Conservation (phyloP, 2,888 invertebrate species). For the Epistrophe grossulariae region DNA sequence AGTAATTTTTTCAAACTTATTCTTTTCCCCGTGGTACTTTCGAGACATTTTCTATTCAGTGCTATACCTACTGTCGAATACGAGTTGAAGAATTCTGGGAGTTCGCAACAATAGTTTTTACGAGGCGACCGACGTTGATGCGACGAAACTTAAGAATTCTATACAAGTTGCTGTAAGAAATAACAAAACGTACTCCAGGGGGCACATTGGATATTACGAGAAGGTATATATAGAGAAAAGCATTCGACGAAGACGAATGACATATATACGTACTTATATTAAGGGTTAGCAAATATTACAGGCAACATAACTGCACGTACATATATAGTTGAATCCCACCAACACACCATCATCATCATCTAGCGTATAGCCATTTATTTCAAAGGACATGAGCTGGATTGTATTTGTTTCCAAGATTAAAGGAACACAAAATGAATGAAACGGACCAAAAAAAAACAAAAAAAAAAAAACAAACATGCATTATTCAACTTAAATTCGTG, state of each 20-base stretch:
- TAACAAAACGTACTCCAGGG: conserved; percentile 55
- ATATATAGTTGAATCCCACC: not conserved
- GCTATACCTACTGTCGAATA: not conserved
- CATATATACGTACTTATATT: conserved; percentile 20
- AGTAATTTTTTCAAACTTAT: conserved; percentile 7
- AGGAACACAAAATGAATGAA: conserved; percentile 13
- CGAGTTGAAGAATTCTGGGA: conserved; percentile 34
- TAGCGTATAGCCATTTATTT: conserved; percentile 17
- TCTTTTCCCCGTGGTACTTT: not conserved
- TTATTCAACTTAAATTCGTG: conserved; percentile 64
- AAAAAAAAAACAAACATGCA: conserved; percentile 17
- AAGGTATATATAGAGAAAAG: not conserved
- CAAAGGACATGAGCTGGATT: conserved; percentile 26
- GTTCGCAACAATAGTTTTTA: conserved; percentile 47
- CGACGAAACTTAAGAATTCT: conserved; percentile 51
- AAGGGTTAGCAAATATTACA: conserved; percentile 55
- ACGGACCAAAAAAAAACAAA: not conserved
- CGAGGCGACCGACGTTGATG: conserved; percentile 3
- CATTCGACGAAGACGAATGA: conserved; percentile 45
- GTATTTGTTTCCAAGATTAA: conserved; percentile 21
- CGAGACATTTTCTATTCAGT: not conserved
- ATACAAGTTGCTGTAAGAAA: conserved; percentile 53
- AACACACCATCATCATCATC: not conserved
- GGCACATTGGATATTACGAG: conserved; percentile 1
- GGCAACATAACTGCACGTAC: conserved; percentile 47